These are phyloP conservation scores for Cyphomyrus discorhynchus DNA, from an alignment of 2,113 vertebrate species.

Conservation along the genomic window DNA sequence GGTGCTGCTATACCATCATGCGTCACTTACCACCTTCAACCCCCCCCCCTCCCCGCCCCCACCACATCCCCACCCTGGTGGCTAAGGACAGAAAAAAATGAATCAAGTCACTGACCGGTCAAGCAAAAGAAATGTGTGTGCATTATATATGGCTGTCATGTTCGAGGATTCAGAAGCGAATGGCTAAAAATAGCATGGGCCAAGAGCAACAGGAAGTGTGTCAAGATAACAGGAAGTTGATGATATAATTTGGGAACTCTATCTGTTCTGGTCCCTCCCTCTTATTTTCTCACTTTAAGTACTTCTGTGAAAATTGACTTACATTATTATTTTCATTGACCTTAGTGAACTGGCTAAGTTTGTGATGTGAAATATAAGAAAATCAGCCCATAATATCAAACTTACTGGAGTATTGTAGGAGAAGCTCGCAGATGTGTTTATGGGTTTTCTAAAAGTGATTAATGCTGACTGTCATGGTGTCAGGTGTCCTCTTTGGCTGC, in stretches of 20 bases:
- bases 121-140: background rate
- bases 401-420: background rate
- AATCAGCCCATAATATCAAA: background rate
- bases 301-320: background rate
- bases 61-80: background rate
- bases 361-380: background rate
- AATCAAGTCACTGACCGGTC: background rate
- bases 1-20: background rate
- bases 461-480: background rate
- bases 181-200: background rate
- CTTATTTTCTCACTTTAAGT: background rate
- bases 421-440: background rate
- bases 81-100: background rate
- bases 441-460: background rate
- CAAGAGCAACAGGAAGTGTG: conserved; percentile 5
- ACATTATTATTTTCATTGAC: background rate
- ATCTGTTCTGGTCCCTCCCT: background rate
- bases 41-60: background rate
- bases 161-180: background rate
- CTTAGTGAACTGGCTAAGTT: background rate
- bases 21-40: background rate
- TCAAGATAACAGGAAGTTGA: conserved; percentile 18
- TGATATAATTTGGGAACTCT: background rate
- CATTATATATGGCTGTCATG: background rate
- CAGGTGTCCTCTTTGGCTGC: background rate